Percentiles rank a stretch among this genome's conserved stretches.
phyloP scores from a whole-genome alignment of 1,140 invertebrate species.

The Contarinia nasturtii region DNA sequence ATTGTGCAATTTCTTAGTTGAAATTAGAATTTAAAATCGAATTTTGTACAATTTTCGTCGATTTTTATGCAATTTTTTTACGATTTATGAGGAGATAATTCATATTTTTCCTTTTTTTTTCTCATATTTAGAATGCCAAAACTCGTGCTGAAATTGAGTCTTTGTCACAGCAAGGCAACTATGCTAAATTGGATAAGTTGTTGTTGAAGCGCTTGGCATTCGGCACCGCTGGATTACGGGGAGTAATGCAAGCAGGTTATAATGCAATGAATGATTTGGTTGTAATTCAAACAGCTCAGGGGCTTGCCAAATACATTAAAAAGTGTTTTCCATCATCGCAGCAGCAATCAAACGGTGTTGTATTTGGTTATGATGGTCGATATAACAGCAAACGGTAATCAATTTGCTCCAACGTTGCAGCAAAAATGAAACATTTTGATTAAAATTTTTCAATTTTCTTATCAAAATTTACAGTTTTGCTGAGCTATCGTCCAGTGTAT shows the following conservation, averaged over 20 bases:
- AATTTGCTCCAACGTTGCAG: too few species aligned
- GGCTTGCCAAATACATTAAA: constrained; percentile 62
- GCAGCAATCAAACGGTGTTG: constrained; percentile 43
- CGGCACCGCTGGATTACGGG: constrained; percentile 80
- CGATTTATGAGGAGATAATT: background rate
- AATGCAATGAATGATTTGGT: constrained; percentile 94
- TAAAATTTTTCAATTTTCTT: too few species aligned
- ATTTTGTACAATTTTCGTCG: background rate
- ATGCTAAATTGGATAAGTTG: constrained; percentile 30
- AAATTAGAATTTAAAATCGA: too few species aligned
- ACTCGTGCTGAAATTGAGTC: constrained; percentile 28
- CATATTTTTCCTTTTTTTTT: background rate
- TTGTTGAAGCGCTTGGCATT: constrained; percentile 51
- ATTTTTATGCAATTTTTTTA: too few species aligned
- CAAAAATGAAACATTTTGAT: too few species aligned
- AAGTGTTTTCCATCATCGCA: constrained; percentile 22
- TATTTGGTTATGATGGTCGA: constrained; percentile 89
- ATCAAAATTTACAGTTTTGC: constrained; percentile 56
- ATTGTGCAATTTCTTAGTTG: too few species aligned
- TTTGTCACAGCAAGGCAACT: constrained; percentile 28
- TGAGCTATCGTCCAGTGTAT: constrained; percentile 68
- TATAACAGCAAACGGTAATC: constrained; percentile 75
- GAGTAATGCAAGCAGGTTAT: constrained; percentile 82
- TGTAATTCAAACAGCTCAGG: constrained; percentile 90
- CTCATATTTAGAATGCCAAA: constrained; percentile 15